Evolutionary conservation across 2,888 invertebrate species (phyloP).

Genomic region (Drosophila conformis): DNA sequence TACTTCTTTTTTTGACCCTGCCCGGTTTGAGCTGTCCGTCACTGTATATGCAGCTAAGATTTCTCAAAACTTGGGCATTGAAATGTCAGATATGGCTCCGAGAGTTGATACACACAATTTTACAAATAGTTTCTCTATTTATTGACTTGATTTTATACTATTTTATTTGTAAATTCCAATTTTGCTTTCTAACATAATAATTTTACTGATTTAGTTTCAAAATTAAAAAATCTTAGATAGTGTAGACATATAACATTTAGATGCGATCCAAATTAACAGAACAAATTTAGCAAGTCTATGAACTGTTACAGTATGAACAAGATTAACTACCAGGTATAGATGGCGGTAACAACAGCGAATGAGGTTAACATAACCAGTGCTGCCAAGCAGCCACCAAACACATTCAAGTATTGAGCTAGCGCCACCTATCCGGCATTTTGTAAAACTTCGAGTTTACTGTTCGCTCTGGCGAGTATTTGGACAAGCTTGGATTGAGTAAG

Average conservation of each 20-base stretch:
- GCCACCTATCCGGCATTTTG: conserved; percentile 22
- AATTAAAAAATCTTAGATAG: background rate
- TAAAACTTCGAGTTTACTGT: fast-evolving
- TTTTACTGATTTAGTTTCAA: background rate
- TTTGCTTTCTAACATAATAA: too few relatives aligned
- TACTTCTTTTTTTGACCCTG: too few relatives aligned
- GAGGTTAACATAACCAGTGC: background rate
- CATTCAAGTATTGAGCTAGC: background rate
- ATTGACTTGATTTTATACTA: background rate
- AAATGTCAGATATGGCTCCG: background rate
- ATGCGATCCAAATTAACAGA: background rate
- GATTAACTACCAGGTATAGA: background rate
- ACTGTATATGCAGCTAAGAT: background rate
- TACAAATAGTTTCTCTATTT: background rate
- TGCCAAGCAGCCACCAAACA: background rate
- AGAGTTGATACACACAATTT: background rate
- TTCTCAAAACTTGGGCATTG: background rate
- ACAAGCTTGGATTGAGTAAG: background rate
- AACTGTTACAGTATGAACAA: too few relatives aligned
- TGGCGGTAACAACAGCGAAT: conserved; percentile 17
- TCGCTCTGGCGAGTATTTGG: background rate
- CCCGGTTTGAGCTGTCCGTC: too few relatives aligned
- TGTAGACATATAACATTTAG: background rate
- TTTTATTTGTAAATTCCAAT: background rate
- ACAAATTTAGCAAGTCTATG: background rate